Percentiles rank a stretch among this genome's conserved stretches.
These are phyloP conservation scores for Brienomyrus longianalis DNA, from an alignment of 2,113 vertebrate species.

Conservation along the genomic window DNA sequence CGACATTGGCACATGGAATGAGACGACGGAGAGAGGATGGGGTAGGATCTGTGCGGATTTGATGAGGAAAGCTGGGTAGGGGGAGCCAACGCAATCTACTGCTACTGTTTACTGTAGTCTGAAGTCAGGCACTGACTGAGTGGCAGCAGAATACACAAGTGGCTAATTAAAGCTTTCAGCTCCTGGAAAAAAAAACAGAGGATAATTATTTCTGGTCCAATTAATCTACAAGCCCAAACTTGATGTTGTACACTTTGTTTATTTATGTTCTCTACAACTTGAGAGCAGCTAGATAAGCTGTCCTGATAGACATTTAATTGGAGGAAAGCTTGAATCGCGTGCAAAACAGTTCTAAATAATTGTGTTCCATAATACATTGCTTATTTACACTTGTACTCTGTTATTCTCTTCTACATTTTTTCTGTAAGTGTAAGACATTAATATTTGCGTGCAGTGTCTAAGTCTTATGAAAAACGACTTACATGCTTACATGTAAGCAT, in stretches of 20 bases:
- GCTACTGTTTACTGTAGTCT: slow-evolving; percentile 8
- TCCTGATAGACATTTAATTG: not conserved
- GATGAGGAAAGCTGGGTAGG: not conserved
- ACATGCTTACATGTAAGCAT: no score
- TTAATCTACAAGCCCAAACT: slow-evolving; percentile 5
- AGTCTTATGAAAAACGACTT: not conserved
- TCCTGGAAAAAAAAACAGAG: not conserved
- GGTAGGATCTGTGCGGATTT: not conserved
- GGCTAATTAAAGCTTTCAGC: not conserved
- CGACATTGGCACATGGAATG: not conserved
- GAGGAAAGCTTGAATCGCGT: not conserved
- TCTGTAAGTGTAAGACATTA: not conserved
- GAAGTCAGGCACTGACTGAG: not conserved
- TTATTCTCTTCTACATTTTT: not conserved
- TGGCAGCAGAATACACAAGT: not conserved
- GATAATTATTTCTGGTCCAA: slow-evolving; percentile 10
- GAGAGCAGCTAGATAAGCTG: not conserved
- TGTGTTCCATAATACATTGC: not conserved
- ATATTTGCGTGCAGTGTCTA: not conserved
- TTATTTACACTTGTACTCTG: not conserved
- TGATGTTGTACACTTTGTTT: not conserved
- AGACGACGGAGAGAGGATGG: not conserved
- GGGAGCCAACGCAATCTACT: not conserved
- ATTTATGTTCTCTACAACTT: not conserved
- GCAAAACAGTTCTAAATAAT: not conserved